Conservation (phyloP, 53 echinoderm and acorn worm species). For the Actinopyga echinites region DNA sequence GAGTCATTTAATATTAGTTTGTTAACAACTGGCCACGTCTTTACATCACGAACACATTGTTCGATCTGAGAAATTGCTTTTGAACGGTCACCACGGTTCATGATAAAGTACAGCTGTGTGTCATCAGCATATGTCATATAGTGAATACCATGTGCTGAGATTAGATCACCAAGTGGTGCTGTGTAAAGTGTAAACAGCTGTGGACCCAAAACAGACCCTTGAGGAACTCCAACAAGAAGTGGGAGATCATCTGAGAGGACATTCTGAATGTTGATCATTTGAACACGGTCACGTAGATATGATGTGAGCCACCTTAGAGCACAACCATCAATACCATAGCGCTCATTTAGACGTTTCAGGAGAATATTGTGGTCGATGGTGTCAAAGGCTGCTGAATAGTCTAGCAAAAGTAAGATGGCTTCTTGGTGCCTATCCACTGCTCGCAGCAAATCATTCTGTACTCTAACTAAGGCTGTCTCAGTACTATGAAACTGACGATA, state of each 20-base stretch:
- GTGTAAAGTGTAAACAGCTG: no score
- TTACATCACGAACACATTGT: neutral
- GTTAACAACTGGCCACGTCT: neutral
- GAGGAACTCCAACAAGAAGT: neutral
- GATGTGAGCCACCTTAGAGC: neutral
- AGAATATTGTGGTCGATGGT: no score
- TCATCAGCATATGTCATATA: no score
- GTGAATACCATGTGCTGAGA: neutral
- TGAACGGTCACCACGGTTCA: neutral
- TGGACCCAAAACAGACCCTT: no score
- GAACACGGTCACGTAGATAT: no score
- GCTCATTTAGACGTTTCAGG: neutral
- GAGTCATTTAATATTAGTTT: no score
- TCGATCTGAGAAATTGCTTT: neutral
- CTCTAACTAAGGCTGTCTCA: no score
- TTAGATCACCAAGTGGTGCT: no score
- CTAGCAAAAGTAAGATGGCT: no score
- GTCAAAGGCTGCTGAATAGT: no score
- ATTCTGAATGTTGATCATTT: no score
- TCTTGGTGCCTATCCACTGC: no score
- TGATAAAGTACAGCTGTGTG: neutral
- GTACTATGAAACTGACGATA: conserved; percentile 9
- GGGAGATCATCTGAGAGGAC: neutral
- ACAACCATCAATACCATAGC: neutral
- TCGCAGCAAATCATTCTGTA: conserved; percentile 10